Percentiles rank a stretch among this genome's conserved stretches.
phyloP scores from a whole-genome alignment of 1,140 invertebrate species.

The Yoshiicerus persimilis region DNA sequence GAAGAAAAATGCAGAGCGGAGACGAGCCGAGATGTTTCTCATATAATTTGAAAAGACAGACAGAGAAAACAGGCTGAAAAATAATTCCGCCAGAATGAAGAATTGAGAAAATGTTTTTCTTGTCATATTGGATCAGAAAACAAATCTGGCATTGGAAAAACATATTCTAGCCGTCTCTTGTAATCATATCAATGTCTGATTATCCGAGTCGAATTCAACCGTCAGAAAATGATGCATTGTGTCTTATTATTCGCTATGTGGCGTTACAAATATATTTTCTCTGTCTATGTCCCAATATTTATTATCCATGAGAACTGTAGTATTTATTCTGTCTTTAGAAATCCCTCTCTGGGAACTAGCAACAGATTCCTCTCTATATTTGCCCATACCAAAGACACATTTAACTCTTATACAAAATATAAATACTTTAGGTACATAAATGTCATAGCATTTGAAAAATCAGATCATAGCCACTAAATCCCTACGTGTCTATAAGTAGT shows the following conservation, averaged over 20 bases:
- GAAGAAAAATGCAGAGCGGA: not conserved
- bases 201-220: not conserved
- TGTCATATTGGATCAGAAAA: constrained; percentile 37
- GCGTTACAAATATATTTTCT: not conserved
- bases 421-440: too few species aligned
- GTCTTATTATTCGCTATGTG: not conserved
- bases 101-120: not conserved
- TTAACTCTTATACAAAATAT: too few species aligned
- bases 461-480: too few species aligned
- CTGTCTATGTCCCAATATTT: not conserved
- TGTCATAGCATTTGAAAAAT: too few species aligned
- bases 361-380: too few species aligned
- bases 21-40: not conserved
- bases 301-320: not conserved
- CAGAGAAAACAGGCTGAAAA: not conserved
- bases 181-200: constrained; percentile 30
- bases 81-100: not conserved
- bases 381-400: too few species aligned
- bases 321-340: not conserved
- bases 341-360: not conserved
- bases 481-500: too few species aligned
- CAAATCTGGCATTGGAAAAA: constrained; percentile 37
- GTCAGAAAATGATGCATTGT: constrained; percentile 13
- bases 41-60: not conserved
- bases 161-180: not conserved